Conservation (phyloP, 1,140 invertebrate genomes). For the Diprion similis region DNA sequence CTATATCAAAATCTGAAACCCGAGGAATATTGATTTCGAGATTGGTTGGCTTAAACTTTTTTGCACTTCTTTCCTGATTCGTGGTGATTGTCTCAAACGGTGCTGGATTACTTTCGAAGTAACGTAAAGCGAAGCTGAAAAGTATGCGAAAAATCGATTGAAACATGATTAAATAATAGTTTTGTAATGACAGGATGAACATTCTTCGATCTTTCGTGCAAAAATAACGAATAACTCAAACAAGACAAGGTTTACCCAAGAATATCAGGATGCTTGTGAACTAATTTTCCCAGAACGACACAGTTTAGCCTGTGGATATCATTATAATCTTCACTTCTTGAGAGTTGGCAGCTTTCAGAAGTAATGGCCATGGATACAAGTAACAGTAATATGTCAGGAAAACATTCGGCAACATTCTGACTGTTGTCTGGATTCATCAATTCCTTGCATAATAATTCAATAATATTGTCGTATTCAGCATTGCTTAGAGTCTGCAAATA, state of each 20-base stretch:
- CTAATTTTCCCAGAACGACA: conserved; percentile 56
- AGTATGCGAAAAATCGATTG: conserved; percentile 25
- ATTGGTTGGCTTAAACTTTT: conserved; percentile 31
- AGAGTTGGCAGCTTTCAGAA: conserved; percentile 22
- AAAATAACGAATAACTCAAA: conserved; percentile 16
- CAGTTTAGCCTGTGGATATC: conserved; percentile 51
- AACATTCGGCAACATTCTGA: conserved; percentile 53
- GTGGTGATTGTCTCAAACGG: conserved; percentile 52
- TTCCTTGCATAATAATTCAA: conserved; percentile 44
- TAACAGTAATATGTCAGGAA: conserved; percentile 52
- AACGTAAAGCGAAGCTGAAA: conserved; percentile 61
- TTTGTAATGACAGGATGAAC: neutral
- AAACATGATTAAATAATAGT: conserved; percentile 22
- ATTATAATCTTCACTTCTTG: conserved; percentile 25
- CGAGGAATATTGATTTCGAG: conserved; percentile 30
- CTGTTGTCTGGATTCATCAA: conserved; percentile 47
- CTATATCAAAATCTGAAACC: conserved; percentile 63
- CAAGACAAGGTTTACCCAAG: conserved; percentile 56
- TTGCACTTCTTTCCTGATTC: neutral
- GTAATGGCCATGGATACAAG: conserved; percentile 47
- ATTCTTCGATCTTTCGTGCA: neutral
- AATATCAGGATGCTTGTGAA: conserved; percentile 60
- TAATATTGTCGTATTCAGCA: conserved; percentile 32
- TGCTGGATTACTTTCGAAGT: conserved; percentile 62
- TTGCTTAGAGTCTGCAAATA: conserved; percentile 34